phyloP scores from a whole-genome alignment of 2,888 invertebrate species.

The Cephus spinipes region DNA sequence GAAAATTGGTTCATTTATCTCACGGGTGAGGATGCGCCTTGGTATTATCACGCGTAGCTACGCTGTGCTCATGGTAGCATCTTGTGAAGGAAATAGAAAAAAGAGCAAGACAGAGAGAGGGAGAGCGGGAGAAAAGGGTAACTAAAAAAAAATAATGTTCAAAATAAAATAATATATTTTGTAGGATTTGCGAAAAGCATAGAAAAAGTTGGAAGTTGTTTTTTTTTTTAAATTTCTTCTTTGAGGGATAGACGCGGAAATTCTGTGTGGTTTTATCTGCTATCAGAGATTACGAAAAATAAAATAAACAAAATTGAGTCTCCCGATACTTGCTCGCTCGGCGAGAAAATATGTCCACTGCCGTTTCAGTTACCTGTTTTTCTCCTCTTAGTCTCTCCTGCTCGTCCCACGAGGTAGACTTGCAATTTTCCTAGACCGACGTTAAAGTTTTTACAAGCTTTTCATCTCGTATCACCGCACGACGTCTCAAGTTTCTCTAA shows the following conservation, averaged over 20 bases:
- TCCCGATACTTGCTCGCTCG: background rate
- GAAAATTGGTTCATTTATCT: constrained; percentile 60
- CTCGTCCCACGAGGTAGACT: constrained; percentile 4
- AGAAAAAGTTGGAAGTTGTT: background rate
- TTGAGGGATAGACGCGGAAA: background rate
- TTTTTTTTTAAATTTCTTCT: background rate
- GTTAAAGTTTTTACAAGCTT: constrained; percentile 52
- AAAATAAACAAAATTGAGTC: background rate
- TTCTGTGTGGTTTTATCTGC: background rate
- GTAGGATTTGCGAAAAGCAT: background rate
- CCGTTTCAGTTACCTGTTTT: background rate
- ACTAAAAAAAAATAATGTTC: background rate
- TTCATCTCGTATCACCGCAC: constrained; percentile 35
- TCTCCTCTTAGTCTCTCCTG: background rate
- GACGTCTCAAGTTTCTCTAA: constrained; percentile 17
- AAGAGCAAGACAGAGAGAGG: background rate
- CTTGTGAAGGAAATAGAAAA: background rate
- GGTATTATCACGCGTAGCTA: constrained; percentile 44
- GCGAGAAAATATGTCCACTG: background rate
- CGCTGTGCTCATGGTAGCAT: constrained; percentile 10
- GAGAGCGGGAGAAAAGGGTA: background rate
- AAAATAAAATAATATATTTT: background rate
- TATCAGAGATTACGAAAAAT: background rate
- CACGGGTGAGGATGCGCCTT: constrained; percentile 34
- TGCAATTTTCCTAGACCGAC: constrained; percentile 42